Base-by-base conservation (phyloP, 1,140 invertebrate genomes). In the Eumaeus atala region DNA sequence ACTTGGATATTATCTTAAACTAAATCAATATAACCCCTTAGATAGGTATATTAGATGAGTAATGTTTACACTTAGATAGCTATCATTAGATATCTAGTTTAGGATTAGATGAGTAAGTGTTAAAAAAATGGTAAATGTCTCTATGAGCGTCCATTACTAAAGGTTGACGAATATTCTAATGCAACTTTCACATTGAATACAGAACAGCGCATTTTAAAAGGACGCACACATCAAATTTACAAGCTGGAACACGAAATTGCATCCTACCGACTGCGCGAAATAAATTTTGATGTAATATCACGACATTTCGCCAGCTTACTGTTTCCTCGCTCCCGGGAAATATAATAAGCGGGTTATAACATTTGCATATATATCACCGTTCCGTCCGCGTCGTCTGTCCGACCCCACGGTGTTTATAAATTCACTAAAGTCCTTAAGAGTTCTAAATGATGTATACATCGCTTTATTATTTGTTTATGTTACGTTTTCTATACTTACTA, bases 341-440 rank as follows among this genome's bases (percentile, higher is more conserved):
- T 81, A 84, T 84, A 86, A 86, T 84, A 84, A 81, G 75, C 80
- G 74, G 71, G 79, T 78, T 79, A 84, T 83, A 78, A 76, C 66
- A 83, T 86, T 86, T 80, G 71, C 83, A 86, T 86, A 78, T 86
- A 86, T 72, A 86, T 86, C 80, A 76, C 77, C 60, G 57, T 77
- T 72, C 71, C 70, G 63, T 28, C 21, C 21, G 21, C 71, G 59
- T 58, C 54, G 44, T 62, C 56, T 64, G 57, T 58, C 60, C 2
- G 56, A 67, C 66, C 67, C 67, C 63, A 48, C 21, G 21, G 44
- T 57, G 58, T 62, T 59, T 44, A 48, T 58, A 35, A 67, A 59
- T 64, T 57, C 59, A 66, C 62, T 59, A 57, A 37, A 60, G 38
- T 62, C 56, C 61, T 62, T 75, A 68, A 59, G 54, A 59, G 48